phyloP scores from a whole-genome alignment of 2,797 vertebrate genomes.

The Intellagama lesueurii region DNA sequence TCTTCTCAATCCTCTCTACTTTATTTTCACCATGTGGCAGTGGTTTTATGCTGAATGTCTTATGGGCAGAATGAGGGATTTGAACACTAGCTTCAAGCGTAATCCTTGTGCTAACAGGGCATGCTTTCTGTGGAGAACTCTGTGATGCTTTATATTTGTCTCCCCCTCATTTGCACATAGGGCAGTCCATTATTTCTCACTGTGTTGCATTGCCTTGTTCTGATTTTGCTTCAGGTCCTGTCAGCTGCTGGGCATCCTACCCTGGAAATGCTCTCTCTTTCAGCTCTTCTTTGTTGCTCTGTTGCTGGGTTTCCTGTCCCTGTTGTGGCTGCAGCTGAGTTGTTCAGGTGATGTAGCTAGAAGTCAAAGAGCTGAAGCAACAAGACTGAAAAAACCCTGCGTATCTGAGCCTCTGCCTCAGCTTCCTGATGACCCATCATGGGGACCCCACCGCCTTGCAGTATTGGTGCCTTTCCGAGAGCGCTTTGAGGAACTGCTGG shows the following conservation, averaged over 20 bases:
- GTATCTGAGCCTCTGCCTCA: conserved; percentile 64
- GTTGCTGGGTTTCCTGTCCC: conserved; percentile 86
- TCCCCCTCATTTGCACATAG: background rate
- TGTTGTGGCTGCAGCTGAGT: conserved; percentile 95
- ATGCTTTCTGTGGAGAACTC: background rate
- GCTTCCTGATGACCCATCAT: conserved; percentile 80
- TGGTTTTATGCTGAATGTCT: background rate
- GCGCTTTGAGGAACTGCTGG: conserved; percentile 94
- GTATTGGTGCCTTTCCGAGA: conserved; percentile 94
- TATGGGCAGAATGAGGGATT: background rate
- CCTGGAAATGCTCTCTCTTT: conserved; percentile 85
- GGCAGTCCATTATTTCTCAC: background rate
- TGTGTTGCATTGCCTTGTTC: conserved; percentile 12
- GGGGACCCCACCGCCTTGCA: conserved; percentile 93
- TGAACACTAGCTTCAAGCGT: background rate
- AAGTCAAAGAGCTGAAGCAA: conserved; percentile 39
- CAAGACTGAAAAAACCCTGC: conserved; percentile 78
- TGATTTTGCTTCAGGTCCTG: conserved; percentile 61
- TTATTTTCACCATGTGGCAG: background rate
- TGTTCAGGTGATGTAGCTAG: conserved; percentile 85
- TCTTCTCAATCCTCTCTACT: background rate
- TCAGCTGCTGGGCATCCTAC: conserved; percentile 78
- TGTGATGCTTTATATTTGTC: background rate
- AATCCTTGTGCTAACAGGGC: background rate
- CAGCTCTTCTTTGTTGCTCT: conserved; percentile 90